Evolutionary conservation across 2,113 vertebrate species (phyloP), one percentile per base, ranked within the genome.

Genomic region (Naja naja): DNA sequence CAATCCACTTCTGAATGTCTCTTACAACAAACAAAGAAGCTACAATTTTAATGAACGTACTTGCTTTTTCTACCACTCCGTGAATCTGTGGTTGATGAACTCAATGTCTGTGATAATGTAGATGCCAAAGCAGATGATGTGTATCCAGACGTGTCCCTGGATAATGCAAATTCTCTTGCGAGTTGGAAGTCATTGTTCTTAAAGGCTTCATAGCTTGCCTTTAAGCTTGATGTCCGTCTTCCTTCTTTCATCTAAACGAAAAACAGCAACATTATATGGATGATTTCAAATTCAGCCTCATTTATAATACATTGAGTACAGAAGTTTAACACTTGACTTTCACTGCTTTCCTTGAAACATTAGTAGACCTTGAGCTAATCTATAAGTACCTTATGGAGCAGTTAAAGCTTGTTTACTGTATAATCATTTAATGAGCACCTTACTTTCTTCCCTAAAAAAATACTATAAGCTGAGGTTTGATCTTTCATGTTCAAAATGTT

Each of bases 161-260:
- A 98, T 96, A 99, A 97, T 0, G 98, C 97, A 94, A 99, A 99
- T 92, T 99, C 99, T 94, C 99, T 97, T 92, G 98, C 96, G 95
- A 99, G 98, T 97, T 99, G 98, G 97, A 99, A 99, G 97, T 99
- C 99, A 30, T 98, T 99, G 97, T 99, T 99, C 97, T 99, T 99
- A 97, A 99, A 99, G n/a, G 99, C 99, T 97, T 99, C 99, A 58
- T 99, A 99, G 96, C 99, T 99, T 85, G 99, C 99, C 96, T 99
- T 99, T 95, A 99, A 97, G 95, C 99, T 99, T 69, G 99, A 99
- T 9, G 99, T 99, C 97, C 99, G 97, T 69, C 99, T 97, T 88
- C 99, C 99, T 91, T 99, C 99, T 96, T 99, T 99, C 99, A 99
- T 99, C 99, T 99, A 97, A 95, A 93, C 95, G 10, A 58, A 95